These are phyloP conservation scores for Ernsta delagoae DNA, from an alignment of 2,888 invertebrate genomes.

Conservation along the genomic window DNA sequence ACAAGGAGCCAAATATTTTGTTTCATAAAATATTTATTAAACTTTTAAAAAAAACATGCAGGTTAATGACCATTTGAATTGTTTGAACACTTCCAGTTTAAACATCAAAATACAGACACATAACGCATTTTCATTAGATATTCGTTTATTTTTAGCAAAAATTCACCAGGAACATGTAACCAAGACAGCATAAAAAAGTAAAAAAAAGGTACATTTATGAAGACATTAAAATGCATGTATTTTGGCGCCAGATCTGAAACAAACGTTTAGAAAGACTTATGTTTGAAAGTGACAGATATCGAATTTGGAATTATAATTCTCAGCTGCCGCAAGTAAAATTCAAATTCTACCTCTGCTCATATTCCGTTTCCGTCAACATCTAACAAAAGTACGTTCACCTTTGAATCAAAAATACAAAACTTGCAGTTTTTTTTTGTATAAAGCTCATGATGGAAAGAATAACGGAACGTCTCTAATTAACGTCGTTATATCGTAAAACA, in stretches of 20 bases:
- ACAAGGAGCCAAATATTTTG: too few relatives aligned
- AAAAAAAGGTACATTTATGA: background rate
- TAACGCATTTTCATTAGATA: background rate
- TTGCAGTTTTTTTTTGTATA: background rate
- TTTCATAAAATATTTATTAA: background rate
- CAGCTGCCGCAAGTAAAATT: slow-evolving; percentile 56
- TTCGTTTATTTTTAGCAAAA: background rate
- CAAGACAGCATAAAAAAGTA: background rate
- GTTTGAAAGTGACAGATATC: slow-evolving; percentile 53
- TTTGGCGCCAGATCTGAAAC: slow-evolving; percentile 42
- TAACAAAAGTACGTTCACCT: slow-evolving; percentile 60
- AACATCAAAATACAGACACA: background rate
- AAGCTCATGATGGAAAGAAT: background rate
- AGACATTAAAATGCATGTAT: slow-evolving; percentile 14
- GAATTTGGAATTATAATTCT: slow-evolving; percentile 54
- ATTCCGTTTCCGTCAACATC: slow-evolving; percentile 62
- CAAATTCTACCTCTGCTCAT: slow-evolving; percentile 54
- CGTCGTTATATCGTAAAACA: too few relatives aligned
- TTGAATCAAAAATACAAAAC: slow-evolving; percentile 17
- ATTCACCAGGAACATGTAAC: background rate
- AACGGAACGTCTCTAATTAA: background rate
- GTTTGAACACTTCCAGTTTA: background rate
- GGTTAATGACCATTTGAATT: background rate
- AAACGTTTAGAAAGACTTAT: slow-evolving; percentile 30
- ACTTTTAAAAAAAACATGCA: too few relatives aligned